A percentile compares a stretch with the other conserved stretches of the same genome.
phyloP scores from a whole-genome alignment of 2,888 invertebrate species.

The Sarcophaga carnaria region DNA sequence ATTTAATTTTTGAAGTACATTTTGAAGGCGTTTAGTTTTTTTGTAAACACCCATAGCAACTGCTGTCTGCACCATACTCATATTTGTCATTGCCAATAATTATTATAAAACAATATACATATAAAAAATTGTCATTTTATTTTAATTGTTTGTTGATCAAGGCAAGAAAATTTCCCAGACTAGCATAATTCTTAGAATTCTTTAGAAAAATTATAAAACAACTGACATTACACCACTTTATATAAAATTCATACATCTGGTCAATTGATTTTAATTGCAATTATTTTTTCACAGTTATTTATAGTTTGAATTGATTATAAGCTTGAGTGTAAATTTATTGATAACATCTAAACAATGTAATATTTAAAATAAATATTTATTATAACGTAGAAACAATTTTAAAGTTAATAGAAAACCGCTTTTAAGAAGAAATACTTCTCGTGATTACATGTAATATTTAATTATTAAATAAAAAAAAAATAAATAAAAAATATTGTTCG shows the following conservation, averaged over 20 bases:
- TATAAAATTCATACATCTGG: not conserved
- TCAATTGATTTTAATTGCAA: conserved; percentile 13
- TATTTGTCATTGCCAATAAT: not conserved
- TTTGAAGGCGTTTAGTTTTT: not conserved
- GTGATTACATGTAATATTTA: conserved; percentile 58
- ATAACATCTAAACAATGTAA: conserved; percentile 62
- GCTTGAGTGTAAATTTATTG: conserved; percentile 33
- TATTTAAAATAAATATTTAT: conserved; percentile 52
- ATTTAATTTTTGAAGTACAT: not conserved
- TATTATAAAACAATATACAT: not conserved
- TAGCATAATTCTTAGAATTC: not conserved
- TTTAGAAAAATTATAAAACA: not conserved
- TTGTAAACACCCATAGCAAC: not conserved
- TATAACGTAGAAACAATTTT: not conserved
- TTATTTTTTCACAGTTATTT: not conserved
- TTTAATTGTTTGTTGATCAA: not conserved
- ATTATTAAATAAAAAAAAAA: conserved; percentile 23
- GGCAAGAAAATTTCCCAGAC: not conserved
- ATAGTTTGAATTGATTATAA: conserved; percentile 5
- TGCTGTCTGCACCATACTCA: no score
- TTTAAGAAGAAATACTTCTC: conserved; percentile 28
- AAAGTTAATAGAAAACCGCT: conserved; percentile 1
- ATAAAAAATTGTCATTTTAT: not conserved
- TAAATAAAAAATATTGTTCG: not conserved
- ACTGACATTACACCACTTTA: no score